Base-by-base conservation (phyloP, 2,113 vertebrate genomes). In the Corythoichthys intestinalis region DNA sequence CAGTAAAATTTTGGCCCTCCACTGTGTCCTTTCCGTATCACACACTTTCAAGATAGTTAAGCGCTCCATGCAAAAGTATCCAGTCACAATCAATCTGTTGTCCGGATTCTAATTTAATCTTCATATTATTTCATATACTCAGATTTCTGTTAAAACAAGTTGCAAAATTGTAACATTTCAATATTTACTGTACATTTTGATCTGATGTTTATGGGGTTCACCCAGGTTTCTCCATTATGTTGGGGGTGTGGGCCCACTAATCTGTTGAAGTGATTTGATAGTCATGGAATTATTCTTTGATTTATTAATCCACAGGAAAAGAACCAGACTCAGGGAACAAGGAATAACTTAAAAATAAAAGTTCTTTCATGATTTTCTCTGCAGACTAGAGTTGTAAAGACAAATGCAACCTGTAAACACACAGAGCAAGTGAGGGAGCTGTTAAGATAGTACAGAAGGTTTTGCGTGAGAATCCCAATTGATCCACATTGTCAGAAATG, bases 1-100 rank as follows among this genome's bases (percentile, higher is more conserved):
- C 75, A 74, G 57, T 49, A 66, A 70, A 70, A 65, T 52, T 1
- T 2, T 58, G 0, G 13, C 48, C 62, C 57, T 65, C 65, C 12
- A 14, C 15, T 20, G 20, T 17, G 28, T 70, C 47, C 34, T 63
- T 11, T 39, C 39, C 54, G 35, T 63, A 58, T 63, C 53, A 54
- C 38, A 53, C 15, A 49, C n/a, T 35, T 4, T 28, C 41, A 34
- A 63, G 41, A 63, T 47, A 14, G 61, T 63, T 28, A 47, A 62
- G 41, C 10, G 15, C 41, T 47, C 61, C 20, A 28, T 14, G 44
- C 11, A 2, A 62, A 34, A 28, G 53, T 9, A 56, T 28, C 20
- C 53, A 56, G 10, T 34, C 50, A 53, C 50, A 53, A 53, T 6
- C 6, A n/a, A 53, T 53, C 14, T 20, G 50, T n/a, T 60, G 11